A percentile compares a stretch with the other conserved stretches of the same genome.
phyloP scores from a whole-genome alignment of 2,888 invertebrate genomes.

The Germaria angustata region DNA sequence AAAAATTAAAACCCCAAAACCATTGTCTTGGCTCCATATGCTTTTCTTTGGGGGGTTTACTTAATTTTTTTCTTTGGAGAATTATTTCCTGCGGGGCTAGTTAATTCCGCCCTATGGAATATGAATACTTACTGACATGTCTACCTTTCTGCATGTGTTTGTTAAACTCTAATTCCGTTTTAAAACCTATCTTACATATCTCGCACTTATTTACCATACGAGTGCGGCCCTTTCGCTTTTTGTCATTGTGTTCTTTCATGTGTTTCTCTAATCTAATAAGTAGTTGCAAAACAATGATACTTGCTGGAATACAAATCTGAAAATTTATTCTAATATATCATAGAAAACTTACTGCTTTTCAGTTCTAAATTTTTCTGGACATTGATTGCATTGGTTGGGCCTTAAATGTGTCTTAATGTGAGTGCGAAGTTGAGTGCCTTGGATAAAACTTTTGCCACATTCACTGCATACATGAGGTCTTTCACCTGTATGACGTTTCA shows the following conservation, averaged over 20 bases:
- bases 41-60: too few species aligned
- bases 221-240: slow-evolving; percentile 33
- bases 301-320: neutral
- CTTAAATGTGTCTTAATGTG: slow-evolving; percentile 88
- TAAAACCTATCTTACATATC: slow-evolving; percentile 71
- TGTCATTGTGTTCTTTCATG: slow-evolving; percentile 69
- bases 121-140: slow-evolving; percentile 70
- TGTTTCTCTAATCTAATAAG: slow-evolving; percentile 71
- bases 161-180: slow-evolving; percentile 68
- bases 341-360: slow-evolving; percentile 75
- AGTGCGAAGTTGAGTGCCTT: slow-evolving; percentile 88
- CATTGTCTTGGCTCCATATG: too few species aligned
- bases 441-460: slow-evolving; percentile 91
- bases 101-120: too few species aligned
- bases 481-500: slow-evolving; percentile 83
- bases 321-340: too few species aligned
- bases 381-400: slow-evolving; percentile 84
- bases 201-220: slow-evolving; percentile 62
- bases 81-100: too few species aligned
- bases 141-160: slow-evolving; percentile 71
- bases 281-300: neutral
- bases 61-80: too few species aligned
- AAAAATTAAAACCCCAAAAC: too few species aligned
- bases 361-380: slow-evolving; percentile 79
- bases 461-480: slow-evolving; percentile 78